Percentiles rank a stretch among this genome's conserved stretches.
phyloP scores from a whole-genome alignment of 1,140 invertebrate genomes.

The Drosophila kurseongensis region DNA sequence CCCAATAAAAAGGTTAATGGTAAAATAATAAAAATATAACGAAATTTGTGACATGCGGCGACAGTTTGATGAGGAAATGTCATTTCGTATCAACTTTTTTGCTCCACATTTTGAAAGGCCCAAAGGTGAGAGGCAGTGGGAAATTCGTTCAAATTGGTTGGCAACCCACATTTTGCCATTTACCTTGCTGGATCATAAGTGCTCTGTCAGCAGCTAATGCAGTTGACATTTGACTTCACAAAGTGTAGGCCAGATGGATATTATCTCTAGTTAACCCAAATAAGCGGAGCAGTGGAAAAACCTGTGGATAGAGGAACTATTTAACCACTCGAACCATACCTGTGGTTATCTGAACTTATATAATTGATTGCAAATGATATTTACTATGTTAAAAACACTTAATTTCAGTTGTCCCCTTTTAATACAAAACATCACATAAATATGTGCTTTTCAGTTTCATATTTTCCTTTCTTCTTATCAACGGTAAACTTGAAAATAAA shows the following conservation, averaged over 20 bases:
- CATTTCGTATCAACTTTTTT: slow-evolving; percentile 19
- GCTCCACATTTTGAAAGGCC: neutral
- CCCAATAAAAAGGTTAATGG: slow-evolving; percentile 79
- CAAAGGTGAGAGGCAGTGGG: slow-evolving; percentile 2
- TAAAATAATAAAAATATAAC: slow-evolving; percentile 62
- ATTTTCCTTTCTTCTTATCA: no score
- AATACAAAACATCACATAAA: no score
- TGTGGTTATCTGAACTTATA: neutral
- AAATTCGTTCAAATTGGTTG: neutral
- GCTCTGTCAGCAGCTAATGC: slow-evolving; percentile 28
- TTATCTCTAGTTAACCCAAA: slow-evolving; percentile 38
- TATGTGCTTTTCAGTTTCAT: no score
- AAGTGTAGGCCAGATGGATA: slow-evolving; percentile 26
- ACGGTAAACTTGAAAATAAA: no score
- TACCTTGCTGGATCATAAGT: slow-evolving; percentile 14
- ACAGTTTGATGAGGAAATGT: slow-evolving; percentile 47
- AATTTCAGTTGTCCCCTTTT: no score
- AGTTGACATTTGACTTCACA: slow-evolving; percentile 32
- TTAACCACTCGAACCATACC: no score
- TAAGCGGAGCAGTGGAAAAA: slow-evolving; percentile 4
- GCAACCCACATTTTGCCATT: neutral
- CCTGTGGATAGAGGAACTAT: neutral
- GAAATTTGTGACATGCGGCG: slow-evolving; percentile 39
- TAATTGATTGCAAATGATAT: no score
- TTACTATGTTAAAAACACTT: no score